These are phyloP conservation scores for Onychostruthus taczanowskii DNA, from an alignment of 2,113 vertebrate species.

Conservation along the genomic window DNA sequence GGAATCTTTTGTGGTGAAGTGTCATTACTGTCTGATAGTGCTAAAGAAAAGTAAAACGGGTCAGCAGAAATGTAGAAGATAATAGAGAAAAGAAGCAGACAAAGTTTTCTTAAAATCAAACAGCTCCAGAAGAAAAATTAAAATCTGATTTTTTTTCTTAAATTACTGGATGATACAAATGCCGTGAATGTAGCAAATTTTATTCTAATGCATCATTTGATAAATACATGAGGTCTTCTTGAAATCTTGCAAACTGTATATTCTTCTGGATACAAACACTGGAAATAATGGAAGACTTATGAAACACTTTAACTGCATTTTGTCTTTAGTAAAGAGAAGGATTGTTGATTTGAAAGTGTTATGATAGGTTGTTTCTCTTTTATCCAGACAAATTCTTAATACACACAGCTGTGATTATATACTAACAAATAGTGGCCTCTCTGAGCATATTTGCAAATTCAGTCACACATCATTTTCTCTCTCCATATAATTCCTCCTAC, in stretches of 20 bases:
- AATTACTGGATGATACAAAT: background rate
- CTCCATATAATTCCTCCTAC: background rate
- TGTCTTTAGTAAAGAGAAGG: background rate
- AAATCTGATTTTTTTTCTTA: background rate
- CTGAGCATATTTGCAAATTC: background rate
- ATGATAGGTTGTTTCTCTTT: background rate
- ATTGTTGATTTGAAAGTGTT: background rate
- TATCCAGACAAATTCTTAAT: background rate
- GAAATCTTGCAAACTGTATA: background rate
- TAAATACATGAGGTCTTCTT: background rate
- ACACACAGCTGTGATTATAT: background rate
- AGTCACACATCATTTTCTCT: background rate
- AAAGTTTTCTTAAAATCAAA: background rate
- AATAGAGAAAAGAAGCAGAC: background rate
- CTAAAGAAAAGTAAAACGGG: background rate
- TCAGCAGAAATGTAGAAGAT: background rate
- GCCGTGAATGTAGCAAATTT: background rate
- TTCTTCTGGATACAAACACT: background rate
- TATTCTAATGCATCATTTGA: background rate
- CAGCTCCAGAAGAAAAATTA: background rate
- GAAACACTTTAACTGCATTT: background rate
- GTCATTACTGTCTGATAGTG: background rate
- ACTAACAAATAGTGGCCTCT: background rate
- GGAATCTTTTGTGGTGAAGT: background rate
- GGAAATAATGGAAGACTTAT: background rate